phyloP scores from a whole-genome alignment of 2,888 invertebrate species.

The Drosophila algonquin region DNA sequence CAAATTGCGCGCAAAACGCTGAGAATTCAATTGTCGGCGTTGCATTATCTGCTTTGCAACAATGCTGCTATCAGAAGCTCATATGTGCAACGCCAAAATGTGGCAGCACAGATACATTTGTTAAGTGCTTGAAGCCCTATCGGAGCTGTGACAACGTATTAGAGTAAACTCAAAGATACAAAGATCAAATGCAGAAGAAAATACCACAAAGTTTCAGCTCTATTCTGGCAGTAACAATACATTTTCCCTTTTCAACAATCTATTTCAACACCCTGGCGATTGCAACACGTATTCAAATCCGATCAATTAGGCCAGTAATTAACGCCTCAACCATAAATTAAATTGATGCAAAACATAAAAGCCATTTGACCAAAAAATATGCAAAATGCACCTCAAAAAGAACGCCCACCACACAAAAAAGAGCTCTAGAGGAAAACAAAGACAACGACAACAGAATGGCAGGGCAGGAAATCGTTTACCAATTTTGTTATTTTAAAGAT shows the following conservation, averaged over 20 bases:
- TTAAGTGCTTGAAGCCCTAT: conserved; percentile 2
- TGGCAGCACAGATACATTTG: not conserved
- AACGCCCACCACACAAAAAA: conserved; percentile 53
- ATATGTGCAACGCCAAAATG: not conserved
- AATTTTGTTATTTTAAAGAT: conserved; percentile 67
- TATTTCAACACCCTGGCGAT: conserved; percentile 56
- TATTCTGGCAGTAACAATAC: not conserved
- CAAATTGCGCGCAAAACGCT: conserved; percentile 5
- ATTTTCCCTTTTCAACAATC: conserved; percentile 9
- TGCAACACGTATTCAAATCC: conserved; percentile 64
- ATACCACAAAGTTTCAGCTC: not conserved
- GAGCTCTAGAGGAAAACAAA: conserved; percentile 29
- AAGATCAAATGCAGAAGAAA: too few species aligned
- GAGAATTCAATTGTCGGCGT: conserved; percentile 32
- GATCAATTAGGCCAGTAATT: conserved; percentile 77
- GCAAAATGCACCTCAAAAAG: conserved; percentile 60
- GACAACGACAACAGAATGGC: conserved; percentile 36
- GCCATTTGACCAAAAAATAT: conserved; percentile 67
- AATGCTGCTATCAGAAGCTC: conserved; percentile 14
- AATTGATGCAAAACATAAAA: conserved; percentile 66
- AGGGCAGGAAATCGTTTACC: conserved; percentile 49
- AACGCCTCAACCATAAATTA: conserved; percentile 74
- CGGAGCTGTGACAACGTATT: conserved; percentile 26
- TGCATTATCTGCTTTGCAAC: conserved; percentile 28
- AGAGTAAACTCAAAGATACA: too few species aligned